A percentile compares a stretch with the other conserved stretches of the same genome.
phyloP scores from a whole-genome alignment of 2,797 vertebrate species.

The Diceros bicornis region DNA sequence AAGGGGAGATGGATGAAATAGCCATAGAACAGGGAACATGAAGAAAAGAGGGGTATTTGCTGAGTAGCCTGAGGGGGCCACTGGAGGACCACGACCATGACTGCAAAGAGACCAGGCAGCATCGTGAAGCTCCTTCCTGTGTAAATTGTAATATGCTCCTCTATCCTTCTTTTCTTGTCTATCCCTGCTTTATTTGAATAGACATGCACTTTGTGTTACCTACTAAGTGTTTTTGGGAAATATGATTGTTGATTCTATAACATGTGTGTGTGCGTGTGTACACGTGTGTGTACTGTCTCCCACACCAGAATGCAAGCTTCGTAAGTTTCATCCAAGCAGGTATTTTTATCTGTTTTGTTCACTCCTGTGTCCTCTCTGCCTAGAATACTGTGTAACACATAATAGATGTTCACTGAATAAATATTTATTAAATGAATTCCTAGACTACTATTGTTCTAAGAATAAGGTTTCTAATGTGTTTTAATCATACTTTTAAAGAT shows the following conservation, averaged over 20 bases:
- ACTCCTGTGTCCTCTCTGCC: not conserved
- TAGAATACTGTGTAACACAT: not conserved
- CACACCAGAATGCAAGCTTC: not conserved
- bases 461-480: not conserved
- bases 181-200: not conserved
- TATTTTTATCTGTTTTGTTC: not conserved
- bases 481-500: not conserved
- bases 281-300: accelerated
- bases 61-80: accelerated
- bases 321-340: not conserved
- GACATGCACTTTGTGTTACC: not conserved
- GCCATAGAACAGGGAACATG: not conserved
- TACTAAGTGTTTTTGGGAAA: not conserved
- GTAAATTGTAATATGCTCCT: not conserved
- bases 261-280: not conserved
- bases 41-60: not conserved
- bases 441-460: not conserved
- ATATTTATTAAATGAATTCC: not conserved
- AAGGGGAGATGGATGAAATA: not conserved
- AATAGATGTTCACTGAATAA: not conserved
- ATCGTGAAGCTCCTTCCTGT: no score
- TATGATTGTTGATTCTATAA: not conserved
- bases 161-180: not conserved
- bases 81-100: not conserved
- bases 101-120: not conserved